Percentiles rank a stretch among this genome's conserved stretches.
Conservation (phyloP, 2,113 vertebrate species). For the Pipa parva region DNA sequence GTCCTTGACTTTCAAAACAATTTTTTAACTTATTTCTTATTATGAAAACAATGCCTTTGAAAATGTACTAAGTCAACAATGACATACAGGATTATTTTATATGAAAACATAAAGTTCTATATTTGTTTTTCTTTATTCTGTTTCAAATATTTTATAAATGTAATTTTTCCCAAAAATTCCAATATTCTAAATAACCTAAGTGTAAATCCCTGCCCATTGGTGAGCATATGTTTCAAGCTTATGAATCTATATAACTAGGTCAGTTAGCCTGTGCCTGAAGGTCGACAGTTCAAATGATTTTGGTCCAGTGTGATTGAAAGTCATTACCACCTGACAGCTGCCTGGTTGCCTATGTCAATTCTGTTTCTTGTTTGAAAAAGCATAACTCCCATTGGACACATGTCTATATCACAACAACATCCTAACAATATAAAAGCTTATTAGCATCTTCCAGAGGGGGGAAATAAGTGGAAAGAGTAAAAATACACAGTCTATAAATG, state of each 20-base stretch:
- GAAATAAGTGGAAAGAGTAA: not conserved
- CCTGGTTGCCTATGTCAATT: slow-evolving; percentile 39
- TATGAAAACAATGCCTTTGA: too few species aligned
- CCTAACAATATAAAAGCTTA: slow-evolving; percentile 31
- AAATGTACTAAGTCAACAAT: too few species aligned
- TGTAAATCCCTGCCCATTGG: slow-evolving; percentile 13
- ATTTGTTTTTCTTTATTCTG: too few species aligned
- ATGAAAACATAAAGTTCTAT: too few species aligned
- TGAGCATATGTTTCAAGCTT: slow-evolving; percentile 30
- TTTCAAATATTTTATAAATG: too few species aligned
- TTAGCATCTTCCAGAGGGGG: slow-evolving; percentile 23
- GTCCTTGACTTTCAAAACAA: too few species aligned
- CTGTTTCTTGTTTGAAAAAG: slow-evolving; percentile 29
- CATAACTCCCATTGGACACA: slow-evolving; percentile 33
- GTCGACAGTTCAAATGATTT: slow-evolving; percentile 42
- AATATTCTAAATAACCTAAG: not conserved
- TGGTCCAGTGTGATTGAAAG: slow-evolving; percentile 38
- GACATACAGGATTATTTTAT: too few species aligned
- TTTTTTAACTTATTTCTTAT: too few species aligned
- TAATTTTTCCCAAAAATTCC: too few species aligned
- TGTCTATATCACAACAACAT: slow-evolving; percentile 36
- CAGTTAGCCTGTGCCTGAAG: slow-evolving; percentile 39
- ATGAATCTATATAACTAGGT: slow-evolving; percentile 31
- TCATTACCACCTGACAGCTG: slow-evolving; percentile 41
- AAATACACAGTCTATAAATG: not conserved